These are phyloP conservation scores for Baronia brevicornis DNA, from an alignment of 2,888 invertebrate species.

Conservation along the genomic window DNA sequence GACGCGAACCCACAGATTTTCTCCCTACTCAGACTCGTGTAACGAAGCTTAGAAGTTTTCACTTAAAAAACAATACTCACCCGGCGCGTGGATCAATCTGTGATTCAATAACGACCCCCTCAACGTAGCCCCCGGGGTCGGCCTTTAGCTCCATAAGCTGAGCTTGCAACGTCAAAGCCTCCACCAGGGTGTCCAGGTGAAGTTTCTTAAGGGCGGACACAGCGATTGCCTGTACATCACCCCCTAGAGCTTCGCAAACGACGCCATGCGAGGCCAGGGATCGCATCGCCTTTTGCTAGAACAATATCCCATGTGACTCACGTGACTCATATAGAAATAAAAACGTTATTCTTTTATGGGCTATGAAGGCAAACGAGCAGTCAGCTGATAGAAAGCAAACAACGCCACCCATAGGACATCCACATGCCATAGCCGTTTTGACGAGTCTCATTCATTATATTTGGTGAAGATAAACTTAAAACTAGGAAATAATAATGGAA, in stretches of 20 bases:
- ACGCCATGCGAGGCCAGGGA: constrained; percentile 87
- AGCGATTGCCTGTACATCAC: constrained; percentile 92
- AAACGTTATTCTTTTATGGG: not conserved
- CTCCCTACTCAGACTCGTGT: no score
- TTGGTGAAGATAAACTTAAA: no score
- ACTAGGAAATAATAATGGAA: no score
- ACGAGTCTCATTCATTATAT: no score
- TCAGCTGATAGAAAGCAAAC: no score
- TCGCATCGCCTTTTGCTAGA: constrained; percentile 82
- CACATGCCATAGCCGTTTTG: no score
- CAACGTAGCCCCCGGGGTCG: constrained; percentile 88
- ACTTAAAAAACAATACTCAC: constrained; percentile 31
- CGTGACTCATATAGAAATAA: not conserved
- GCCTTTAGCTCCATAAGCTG: constrained; percentile 91
- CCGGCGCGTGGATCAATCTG: constrained; percentile 53
- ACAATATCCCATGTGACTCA: not conserved
- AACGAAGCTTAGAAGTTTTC: no score
- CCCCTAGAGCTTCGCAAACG: constrained; percentile 90
- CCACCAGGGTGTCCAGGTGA: constrained; percentile 86
- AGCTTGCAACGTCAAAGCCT: constrained; percentile 88
- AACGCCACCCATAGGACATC: no score
- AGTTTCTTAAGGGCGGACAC: constrained; percentile 92
- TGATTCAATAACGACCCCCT: constrained; percentile 94
- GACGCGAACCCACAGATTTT: no score
- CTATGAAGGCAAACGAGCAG: not conserved